Evolutionary conservation across 2,888 invertebrate genomes (phyloP).

Genomic region (Schizaphis graminum): DNA sequence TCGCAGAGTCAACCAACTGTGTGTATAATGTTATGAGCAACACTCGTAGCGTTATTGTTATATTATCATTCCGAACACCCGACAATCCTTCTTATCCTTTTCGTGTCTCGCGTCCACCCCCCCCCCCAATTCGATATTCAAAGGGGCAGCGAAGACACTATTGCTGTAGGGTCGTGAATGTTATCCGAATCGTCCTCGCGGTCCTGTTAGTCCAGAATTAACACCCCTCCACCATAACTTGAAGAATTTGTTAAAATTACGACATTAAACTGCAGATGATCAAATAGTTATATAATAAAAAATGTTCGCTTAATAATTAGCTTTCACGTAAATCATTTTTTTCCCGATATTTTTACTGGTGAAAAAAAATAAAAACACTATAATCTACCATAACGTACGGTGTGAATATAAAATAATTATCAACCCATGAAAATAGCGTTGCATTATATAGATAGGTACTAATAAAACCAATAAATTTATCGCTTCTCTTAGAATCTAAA

Average conservation of each 20-base stretch:
- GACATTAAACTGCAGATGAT: neutral
- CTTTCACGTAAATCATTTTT: too few species aligned
- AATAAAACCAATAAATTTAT: neutral
- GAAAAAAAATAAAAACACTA: neutral
- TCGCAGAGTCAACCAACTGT: constrained; percentile 14
- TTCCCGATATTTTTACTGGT: too few species aligned
- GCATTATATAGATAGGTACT: too few species aligned
- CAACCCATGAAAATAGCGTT: neutral
- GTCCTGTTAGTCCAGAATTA: neutral
- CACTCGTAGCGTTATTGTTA: neutral
- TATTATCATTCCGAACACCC: constrained; percentile 16
- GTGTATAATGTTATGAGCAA: neutral
- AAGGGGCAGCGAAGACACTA: neutral
- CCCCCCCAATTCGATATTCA: neutral
- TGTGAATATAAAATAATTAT: neutral
- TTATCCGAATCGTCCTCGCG: neutral
- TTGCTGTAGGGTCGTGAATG: neutral
- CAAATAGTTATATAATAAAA: too few species aligned
- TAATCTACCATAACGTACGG: neutral
- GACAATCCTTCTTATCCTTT: neutral
- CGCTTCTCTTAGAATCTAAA: neutral
- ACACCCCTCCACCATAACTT: neutral
- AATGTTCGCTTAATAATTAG: too few species aligned
- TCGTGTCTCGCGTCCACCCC: neutral
- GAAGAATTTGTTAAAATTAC: neutral